Conservation (phyloP, 2,797 vertebrate species). For the Geotrypetes seraphini region DNA sequence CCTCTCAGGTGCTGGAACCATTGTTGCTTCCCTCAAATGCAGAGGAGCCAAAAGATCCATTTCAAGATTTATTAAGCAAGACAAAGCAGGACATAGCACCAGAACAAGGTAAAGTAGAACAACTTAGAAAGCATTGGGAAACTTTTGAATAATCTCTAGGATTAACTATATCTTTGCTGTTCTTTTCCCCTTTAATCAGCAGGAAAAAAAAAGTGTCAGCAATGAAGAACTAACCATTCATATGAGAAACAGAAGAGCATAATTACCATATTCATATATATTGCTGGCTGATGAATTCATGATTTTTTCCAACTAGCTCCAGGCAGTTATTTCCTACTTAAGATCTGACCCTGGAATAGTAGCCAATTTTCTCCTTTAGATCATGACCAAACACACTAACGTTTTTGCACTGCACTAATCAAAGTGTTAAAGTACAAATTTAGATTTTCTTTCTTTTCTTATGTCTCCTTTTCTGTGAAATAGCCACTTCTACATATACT, state of each 20-base stretch:
- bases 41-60: conserved; percentile 69
- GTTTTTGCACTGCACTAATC: conserved; percentile 5
- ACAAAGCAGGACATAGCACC: conserved; percentile 62
- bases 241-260: conserved; percentile 3
- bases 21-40: conserved; percentile 31
- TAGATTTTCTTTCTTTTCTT: not conserved
- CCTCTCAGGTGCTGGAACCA: conserved; percentile 45
- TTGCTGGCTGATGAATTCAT: not conserved
- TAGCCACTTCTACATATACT: not conserved
- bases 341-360: not conserved
- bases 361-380: not conserved
- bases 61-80: conserved; percentile 81
- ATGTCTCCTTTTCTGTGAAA: not conserved
- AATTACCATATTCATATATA: not conserved
- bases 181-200: conserved; percentile 25
- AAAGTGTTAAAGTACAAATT: not conserved
- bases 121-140: conserved; percentile 84
- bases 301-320: not conserved
- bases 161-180: too few relatives aligned
- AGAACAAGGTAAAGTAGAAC: conserved; percentile 71
- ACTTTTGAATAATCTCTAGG: conserved; percentile 75
- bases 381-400: not conserved
- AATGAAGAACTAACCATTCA: conserved; percentile 11
- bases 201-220: conserved; percentile 9
- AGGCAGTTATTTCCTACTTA: fast-evolving